Base-by-base conservation (phyloP, 1,140 invertebrate species). In the Neodiprion pinetum region DNA sequence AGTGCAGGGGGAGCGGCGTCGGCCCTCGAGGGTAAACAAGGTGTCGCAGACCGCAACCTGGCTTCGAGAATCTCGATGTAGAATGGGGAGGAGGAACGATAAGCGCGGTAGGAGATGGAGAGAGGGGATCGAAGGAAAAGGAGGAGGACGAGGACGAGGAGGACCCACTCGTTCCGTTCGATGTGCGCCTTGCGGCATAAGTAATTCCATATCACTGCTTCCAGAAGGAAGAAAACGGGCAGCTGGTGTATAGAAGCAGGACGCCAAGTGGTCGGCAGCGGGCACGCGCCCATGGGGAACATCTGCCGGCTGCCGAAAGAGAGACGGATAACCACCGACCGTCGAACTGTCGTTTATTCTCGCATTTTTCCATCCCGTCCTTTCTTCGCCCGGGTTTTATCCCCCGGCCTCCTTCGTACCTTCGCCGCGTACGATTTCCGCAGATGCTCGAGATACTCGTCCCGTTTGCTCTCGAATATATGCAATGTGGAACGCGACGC, bases 171-270 rank as follows among this genome's bases (percentile, higher is more conserved):
- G 11, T 14, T 12, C n/a, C 11, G 53, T 40, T 5, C 28, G 28
- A 40, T 40, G 28, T 40, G 5, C 5, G 28, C 28, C 28, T 40
- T 5, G 28, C 5, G 28, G 28, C 5, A 40, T 40, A 40, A 40
- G 28, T 61, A 61, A 61, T 61, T 61, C 53, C 53, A 61, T 61
- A 61, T 61, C 53, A 61, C 53, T 61, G 53, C 53, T 61, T 61
- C 53, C 53, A 61, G 11, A 61, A 61, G 53, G 53, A 61, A 61
- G 53, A 61, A 61, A 17, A 61, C 53, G 7, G 53, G 53, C 53
- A 61, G 53, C 53, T 61, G 53, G 53, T 61, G 53, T 61, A 61
- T 61, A 61, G 53, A 61, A 61, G 53, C 53, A 61, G 53, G 53
- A 61, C 53, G 53, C 53, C 53, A 61, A 61, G 53, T 61, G 53